Percentiles rank a stretch among this genome's conserved stretches.
Evolutionary conservation across 2,888 invertebrate genomes (phyloP).

Genomic region (Nebria brevicollis): DNA sequence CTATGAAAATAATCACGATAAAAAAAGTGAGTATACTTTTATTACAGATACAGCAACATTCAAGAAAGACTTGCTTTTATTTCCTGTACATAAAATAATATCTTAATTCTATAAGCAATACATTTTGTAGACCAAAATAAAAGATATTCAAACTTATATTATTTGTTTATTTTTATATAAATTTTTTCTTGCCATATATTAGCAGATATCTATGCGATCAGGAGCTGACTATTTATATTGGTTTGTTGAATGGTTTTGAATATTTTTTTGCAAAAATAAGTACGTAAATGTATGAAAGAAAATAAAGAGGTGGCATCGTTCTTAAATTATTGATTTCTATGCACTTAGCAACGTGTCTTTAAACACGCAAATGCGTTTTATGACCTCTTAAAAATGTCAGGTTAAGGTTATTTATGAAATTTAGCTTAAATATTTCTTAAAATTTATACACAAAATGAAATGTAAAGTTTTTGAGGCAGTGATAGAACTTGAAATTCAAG

Average conservation of each 20-base stretch:
- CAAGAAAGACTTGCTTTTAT: slow-evolving; percentile 30
- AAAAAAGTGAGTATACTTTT: slow-evolving; percentile 25
- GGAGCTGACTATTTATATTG: too few relatives aligned
- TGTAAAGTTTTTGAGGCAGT: slow-evolving; percentile 68
- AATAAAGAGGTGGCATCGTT: too few relatives aligned
- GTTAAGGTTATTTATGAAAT: slow-evolving; percentile 19
- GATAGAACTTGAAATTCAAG: slow-evolving; percentile 69
- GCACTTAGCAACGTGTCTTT: slow-evolving; percentile 32
- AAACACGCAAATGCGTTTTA: slow-evolving; percentile 19
- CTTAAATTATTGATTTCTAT: slow-evolving; percentile 15
- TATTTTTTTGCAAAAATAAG: too few relatives aligned
- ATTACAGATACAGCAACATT: slow-evolving; percentile 26
- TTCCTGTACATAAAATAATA: slow-evolving; percentile 40
- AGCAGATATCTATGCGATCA: too few relatives aligned
- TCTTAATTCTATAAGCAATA: not conserved
- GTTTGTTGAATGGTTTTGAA: too few relatives aligned
- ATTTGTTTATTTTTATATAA: too few relatives aligned
- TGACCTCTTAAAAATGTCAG: slow-evolving; percentile 27
- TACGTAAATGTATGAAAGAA: too few relatives aligned
- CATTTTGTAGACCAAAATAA: not conserved
- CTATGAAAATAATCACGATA: slow-evolving; percentile 17
- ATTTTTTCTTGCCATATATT: too few relatives aligned
- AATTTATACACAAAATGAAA: slow-evolving; percentile 51
- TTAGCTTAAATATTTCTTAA: slow-evolving; percentile 3
- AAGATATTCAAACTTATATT: not conserved